Evolutionary conservation across 2,797 vertebrate species (phyloP).

Genomic region (Ctenopoma kingsleyae): DNA sequence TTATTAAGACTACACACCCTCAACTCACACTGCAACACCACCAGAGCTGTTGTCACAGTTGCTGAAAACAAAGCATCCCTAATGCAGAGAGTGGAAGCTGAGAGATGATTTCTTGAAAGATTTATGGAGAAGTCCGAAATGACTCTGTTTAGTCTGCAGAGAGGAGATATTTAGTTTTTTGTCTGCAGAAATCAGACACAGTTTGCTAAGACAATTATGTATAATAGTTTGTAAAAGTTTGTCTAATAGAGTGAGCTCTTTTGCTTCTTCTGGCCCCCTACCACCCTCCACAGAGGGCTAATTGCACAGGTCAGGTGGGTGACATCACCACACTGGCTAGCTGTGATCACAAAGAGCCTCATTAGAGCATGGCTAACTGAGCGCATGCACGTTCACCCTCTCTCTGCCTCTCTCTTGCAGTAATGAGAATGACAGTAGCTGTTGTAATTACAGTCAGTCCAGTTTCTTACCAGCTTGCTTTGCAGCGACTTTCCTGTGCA

Average conservation of each 20-base stretch:
- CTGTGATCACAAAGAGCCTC: slow-evolving; percentile 74
- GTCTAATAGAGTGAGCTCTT: not conserved
- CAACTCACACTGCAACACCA: slow-evolving; percentile 16
- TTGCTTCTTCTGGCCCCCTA: slow-evolving; percentile 1
- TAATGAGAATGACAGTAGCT: slow-evolving; percentile 68
- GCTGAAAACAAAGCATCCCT: slow-evolving; percentile 39
- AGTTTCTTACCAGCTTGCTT: slow-evolving; percentile 22
- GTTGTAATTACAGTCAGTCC: slow-evolving; percentile 61
- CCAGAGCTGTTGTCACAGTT: slow-evolving; percentile 47
- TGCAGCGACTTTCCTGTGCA: slow-evolving; percentile 2
- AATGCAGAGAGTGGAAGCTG: not conserved
- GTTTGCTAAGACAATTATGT: slow-evolving; percentile 8
- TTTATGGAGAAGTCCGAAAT: not conserved
- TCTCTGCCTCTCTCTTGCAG: not conserved
- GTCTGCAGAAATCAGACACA: not conserved
- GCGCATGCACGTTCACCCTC: slow-evolving; percentile 9
- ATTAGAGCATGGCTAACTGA: slow-evolving; percentile 66
- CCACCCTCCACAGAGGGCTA: slow-evolving; percentile 36
- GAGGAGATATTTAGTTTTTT: slow-evolving; percentile 4
- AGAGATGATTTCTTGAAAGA: slow-evolving; percentile 19
- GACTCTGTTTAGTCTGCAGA: slow-evolving; percentile 4
- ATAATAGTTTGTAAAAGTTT: slow-evolving; percentile 20
- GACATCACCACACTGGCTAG: slow-evolving; percentile 55
- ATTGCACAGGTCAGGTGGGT: slow-evolving; percentile 66
- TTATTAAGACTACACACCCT: slow-evolving; percentile 61